These are phyloP conservation scores for Trigoniulus corallinus DNA, from an alignment of 1,140 invertebrate genomes.

Conservation along the genomic window DNA sequence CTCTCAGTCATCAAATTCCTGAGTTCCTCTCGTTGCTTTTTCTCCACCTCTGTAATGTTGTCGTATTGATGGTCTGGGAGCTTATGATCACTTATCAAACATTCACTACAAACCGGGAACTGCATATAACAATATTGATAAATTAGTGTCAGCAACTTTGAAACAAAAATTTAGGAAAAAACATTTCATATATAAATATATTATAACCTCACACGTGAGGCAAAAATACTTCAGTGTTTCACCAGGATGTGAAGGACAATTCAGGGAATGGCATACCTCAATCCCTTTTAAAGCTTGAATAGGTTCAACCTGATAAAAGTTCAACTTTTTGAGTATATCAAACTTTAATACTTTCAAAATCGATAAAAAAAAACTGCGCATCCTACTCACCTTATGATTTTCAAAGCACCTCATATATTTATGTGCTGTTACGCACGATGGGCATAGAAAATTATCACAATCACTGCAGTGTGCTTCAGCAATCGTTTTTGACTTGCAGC, in stretches of 20 bases:
- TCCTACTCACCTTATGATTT: constrained; percentile 41
- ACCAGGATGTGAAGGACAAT: constrained; percentile 52
- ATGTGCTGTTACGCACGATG: constrained; percentile 83
- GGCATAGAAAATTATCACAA: constrained; percentile 82
- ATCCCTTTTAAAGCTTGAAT: constrained; percentile 70
- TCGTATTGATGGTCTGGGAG: constrained; percentile 61
- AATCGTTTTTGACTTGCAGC: constrained; percentile 71
- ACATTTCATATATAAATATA: not conserved
- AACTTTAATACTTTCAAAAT: not conserved
- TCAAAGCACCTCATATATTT: constrained; percentile 80
- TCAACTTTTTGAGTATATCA: not conserved
- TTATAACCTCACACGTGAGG: constrained; percentile 50
- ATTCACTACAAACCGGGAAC: constrained; percentile 61
- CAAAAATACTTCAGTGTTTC: constrained; percentile 70
- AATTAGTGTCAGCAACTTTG: not conserved
- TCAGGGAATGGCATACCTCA: constrained; percentile 60
- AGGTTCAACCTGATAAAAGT: constrained; percentile 45
- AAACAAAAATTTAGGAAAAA: not conserved
- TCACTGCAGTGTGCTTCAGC: constrained; percentile 81
- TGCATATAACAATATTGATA: constrained; percentile 12
- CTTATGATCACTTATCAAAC: constrained; percentile 57
- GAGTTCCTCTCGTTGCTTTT: constrained; percentile 54
- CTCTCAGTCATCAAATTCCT: constrained; percentile 49
- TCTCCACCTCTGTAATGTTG: constrained; percentile 51
- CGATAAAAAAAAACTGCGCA: not conserved